Evolutionary conservation across 2,888 invertebrate genomes (phyloP).

Genomic region (Rutpela maculata): DNA sequence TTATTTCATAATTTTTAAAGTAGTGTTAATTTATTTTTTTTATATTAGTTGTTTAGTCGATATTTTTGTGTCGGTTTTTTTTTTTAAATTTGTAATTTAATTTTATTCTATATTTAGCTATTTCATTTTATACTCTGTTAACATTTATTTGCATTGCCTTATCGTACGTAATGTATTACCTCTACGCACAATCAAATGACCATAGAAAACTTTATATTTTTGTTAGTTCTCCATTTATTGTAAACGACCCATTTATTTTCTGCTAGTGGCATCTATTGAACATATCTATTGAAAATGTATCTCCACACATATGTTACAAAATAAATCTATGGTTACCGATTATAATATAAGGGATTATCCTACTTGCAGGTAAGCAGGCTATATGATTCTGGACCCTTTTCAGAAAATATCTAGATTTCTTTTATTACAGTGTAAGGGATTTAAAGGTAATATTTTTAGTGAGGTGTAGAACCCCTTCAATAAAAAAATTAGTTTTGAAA

Average conservation of each 20-base stretch:
- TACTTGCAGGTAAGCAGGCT: neutral
- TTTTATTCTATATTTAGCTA: too few species aligned
- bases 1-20: too few species aligned
- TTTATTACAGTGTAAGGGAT: neutral
- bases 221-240: too few species aligned
- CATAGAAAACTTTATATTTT: too few species aligned
- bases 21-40: too few species aligned
- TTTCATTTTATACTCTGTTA: too few species aligned
- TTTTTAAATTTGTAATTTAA: too few species aligned
- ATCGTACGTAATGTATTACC: too few species aligned
- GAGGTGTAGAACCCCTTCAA: neutral
- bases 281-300: neutral
- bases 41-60: too few species aligned
- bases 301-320: neutral
- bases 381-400: neutral
- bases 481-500: neutral
- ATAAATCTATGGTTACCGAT: neutral
- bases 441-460: neutral
- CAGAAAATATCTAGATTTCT: neutral
- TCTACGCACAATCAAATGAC: too few species aligned
- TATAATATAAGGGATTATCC: neutral
- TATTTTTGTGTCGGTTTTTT: too few species aligned
- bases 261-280: slow-evolving; percentile 7
- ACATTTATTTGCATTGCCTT: too few species aligned
- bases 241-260: neutral